phyloP scores from a whole-genome alignment of 2,888 invertebrate species.

The Acronicta aceris region DNA sequence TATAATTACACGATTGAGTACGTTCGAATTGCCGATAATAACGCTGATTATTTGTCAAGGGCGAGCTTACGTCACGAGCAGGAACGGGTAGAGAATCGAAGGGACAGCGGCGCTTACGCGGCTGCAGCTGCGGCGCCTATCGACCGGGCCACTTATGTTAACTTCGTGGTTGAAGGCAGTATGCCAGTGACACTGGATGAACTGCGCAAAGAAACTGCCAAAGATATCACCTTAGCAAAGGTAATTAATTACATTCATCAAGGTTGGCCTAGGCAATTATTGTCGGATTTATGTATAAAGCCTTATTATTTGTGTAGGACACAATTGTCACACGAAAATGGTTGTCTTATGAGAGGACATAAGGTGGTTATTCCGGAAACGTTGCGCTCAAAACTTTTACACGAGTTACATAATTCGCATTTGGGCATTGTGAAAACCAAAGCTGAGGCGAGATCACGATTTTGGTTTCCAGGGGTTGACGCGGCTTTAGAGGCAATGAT shows the following conservation, averaged over 20 bases:
- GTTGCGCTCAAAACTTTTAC: neutral
- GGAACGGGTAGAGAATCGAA: neutral
- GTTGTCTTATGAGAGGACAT: neutral
- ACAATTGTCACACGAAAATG: neutral
- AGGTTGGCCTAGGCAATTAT: neutral
- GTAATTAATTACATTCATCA: neutral
- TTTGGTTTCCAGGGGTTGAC: neutral
- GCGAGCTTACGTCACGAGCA: constrained; percentile 16
- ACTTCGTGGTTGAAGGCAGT: constrained; percentile 1
- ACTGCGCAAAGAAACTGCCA: neutral
- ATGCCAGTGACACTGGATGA: neutral
- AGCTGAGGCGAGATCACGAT: too few relatives aligned
- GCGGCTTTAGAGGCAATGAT: neutral
- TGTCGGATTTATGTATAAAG: neutral
- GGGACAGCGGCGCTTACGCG: too few relatives aligned
- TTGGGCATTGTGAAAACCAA: too few relatives aligned
- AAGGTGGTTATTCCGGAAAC: neutral
- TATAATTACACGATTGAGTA: constrained; percentile 58
- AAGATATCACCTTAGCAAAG: neutral
- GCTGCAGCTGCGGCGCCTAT: neutral
- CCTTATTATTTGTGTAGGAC: neutral
- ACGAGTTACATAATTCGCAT: too few relatives aligned
- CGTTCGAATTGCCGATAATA: constrained; percentile 44
- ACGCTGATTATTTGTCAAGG: constrained; percentile 46
- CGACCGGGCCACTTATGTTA: neutral